A percentile compares a stretch with the other conserved stretches of the same genome.
Conservation (phyloP, 2,888 invertebrate genomes). For the Drosophila heteroneura region DNA sequence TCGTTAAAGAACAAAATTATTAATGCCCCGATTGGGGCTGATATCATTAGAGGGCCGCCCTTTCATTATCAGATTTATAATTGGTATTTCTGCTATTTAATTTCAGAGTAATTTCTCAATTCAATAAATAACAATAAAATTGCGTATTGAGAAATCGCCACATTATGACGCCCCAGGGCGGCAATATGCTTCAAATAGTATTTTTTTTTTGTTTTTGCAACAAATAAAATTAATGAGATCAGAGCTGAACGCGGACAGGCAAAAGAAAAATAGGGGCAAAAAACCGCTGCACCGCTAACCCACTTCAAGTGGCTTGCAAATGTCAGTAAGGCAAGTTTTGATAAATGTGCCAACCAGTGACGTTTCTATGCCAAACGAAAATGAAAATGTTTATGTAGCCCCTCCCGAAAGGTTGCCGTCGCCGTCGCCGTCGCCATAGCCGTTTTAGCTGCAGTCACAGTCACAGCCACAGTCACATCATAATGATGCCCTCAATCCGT, state of each 20-base stretch:
- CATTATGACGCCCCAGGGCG: conserved; percentile 44
- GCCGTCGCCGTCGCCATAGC: conserved; percentile 19
- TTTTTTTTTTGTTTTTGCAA: conserved; percentile 39
- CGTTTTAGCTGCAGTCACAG: conserved; percentile 9
- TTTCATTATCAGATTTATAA: conserved; percentile 53
- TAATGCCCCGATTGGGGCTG: conserved; percentile 39
- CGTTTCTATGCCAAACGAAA: conserved; percentile 71
- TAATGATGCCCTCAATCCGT: conserved; percentile 79
- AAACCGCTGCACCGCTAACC: conserved; percentile 60
- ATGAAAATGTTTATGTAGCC: conserved; percentile 70
- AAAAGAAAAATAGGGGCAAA: conserved; percentile 6
- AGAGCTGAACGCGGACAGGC: conserved; percentile 44
- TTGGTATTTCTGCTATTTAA: conserved; percentile 34
- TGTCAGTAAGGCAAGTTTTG: conserved; percentile 75
- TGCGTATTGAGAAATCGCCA: conserved; percentile 72
- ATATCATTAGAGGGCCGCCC: conserved; percentile 63
- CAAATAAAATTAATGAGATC: conserved; percentile 74
- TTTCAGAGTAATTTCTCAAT: conserved; percentile 39
- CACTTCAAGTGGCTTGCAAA: conserved; percentile 73
- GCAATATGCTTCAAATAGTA: conserved; percentile 31
- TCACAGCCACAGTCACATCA: conserved; percentile 68
- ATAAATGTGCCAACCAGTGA: conserved; percentile 76
- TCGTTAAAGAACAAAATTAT: conserved; percentile 60
- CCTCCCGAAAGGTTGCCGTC: conserved; percentile 73
- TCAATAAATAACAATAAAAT: conserved; percentile 45